These are phyloP conservation scores for Cephalotes varians DNA, from an alignment of 2,888 invertebrate genomes.

Conservation along the genomic window DNA sequence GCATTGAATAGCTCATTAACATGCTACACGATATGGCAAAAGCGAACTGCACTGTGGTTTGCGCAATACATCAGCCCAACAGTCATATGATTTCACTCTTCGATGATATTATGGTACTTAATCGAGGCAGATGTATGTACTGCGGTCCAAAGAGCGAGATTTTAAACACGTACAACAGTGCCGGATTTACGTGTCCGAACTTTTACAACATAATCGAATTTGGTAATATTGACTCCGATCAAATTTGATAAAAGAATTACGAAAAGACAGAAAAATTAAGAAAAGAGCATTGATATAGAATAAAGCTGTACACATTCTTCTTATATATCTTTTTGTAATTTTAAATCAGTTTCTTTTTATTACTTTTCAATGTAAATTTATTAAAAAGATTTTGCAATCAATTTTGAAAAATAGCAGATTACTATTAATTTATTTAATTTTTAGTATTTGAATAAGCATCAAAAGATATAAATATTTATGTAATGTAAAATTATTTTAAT, in stretches of 20 bases:
- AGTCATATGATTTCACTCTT: slow-evolving; percentile 91
- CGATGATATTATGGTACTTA: slow-evolving; percentile 90
- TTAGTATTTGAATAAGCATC: no score
- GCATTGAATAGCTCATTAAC: slow-evolving; percentile 86
- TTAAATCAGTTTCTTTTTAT: not conserved
- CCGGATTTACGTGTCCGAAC: slow-evolving; percentile 90
- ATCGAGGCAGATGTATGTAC: slow-evolving; percentile 90
- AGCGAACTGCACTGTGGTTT: slow-evolving; percentile 90
- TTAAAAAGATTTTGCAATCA: not conserved
- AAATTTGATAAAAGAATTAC: not conserved
- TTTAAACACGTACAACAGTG: slow-evolving; percentile 88
- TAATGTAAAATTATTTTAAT: no score
- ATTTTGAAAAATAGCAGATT: no score
- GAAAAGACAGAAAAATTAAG: no score
- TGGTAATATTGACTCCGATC: slow-evolving; percentile 85
- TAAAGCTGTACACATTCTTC: not conserved
- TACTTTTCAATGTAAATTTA: not conserved
- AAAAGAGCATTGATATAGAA: not conserved
- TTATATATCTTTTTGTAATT: not conserved
- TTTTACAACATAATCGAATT: slow-evolving; percentile 94
- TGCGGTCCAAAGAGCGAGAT: slow-evolving; percentile 89
- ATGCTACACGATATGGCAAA: slow-evolving; percentile 89
- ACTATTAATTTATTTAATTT: no score
- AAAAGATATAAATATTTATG: no score
- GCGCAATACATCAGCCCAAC: slow-evolving; percentile 93